Conservation (phyloP, 2,797 vertebrate genomes). For the Micropoecilia bifurca region DNA sequence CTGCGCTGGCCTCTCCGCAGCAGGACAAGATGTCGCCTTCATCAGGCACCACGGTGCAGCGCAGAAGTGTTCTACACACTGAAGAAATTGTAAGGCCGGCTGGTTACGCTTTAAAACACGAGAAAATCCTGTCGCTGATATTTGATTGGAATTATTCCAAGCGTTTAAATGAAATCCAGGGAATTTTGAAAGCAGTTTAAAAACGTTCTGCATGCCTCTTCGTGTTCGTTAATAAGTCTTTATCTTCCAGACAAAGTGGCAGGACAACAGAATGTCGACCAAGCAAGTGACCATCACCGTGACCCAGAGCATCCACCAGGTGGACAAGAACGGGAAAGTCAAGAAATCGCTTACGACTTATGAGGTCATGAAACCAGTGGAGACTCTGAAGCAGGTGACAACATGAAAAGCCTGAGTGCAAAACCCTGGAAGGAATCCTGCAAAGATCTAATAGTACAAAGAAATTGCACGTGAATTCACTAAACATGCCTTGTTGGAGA, state of each 20-base stretch:
- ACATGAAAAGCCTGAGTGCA: constrained; percentile 56
- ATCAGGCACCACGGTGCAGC: constrained; percentile 79
- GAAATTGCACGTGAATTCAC: background rate
- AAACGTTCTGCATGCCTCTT: background rate
- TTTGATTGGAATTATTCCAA: background rate
- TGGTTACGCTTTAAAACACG: background rate
- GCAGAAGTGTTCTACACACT: constrained; percentile 78
- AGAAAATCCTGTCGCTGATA: background rate
- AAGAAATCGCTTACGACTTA: constrained; percentile 82
- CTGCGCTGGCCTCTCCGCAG: constrained; percentile 49
- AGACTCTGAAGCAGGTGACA: constrained; percentile 65
- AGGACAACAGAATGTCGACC: constrained; percentile 84
- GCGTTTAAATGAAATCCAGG: background rate
- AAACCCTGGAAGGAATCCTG: constrained; percentile 9
- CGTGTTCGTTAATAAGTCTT: background rate
- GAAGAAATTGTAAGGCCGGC: constrained; percentile 79
- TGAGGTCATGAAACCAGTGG: constrained; percentile 80
- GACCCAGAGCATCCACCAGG: constrained; percentile 84
- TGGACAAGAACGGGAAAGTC: constrained; percentile 83
- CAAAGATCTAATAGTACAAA: constrained; percentile 12
- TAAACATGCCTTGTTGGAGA: constrained; percentile 6
- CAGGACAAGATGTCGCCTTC: constrained; percentile 50
- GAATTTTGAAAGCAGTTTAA: background rate
- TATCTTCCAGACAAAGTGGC: constrained; percentile 80
- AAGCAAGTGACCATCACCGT: constrained; percentile 87